Evolutionary conservation across 2,113 vertebrate genomes (phyloP).

Genomic region (Apteryx owenii): DNA sequence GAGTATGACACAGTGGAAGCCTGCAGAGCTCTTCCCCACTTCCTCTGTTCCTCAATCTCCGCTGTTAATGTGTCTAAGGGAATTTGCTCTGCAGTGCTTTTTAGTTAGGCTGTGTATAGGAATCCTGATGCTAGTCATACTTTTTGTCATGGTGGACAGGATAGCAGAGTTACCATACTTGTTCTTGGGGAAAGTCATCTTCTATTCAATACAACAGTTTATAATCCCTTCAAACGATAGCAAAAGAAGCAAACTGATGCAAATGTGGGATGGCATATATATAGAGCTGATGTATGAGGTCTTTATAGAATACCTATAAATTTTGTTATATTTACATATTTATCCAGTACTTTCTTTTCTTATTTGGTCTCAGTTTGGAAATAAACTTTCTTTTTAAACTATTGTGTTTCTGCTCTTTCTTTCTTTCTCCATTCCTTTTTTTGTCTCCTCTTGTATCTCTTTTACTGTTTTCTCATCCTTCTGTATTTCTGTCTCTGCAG

Average conservation of each 20-base stretch:
- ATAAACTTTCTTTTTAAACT: neutral
- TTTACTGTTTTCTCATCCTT: neutral
- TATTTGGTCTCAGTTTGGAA: neutral
- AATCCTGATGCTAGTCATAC: neutral
- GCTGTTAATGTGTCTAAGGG: neutral
- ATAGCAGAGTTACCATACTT: neutral
- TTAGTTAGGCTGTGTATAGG: neutral
- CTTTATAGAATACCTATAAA: neutral
- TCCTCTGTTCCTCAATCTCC: neutral
- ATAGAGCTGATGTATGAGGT: neutral
- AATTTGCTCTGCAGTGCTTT: fast-evolving
- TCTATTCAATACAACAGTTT: neutral
- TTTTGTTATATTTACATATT: neutral
- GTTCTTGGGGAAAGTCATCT: neutral
- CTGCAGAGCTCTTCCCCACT: neutral
- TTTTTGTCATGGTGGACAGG: neutral
- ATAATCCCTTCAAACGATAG: neutral
- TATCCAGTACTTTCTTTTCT: neutral
- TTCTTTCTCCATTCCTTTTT: neutral
- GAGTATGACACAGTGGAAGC: neutral
- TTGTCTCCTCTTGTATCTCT: neutral
- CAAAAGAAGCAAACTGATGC: neutral
- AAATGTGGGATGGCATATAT: neutral
- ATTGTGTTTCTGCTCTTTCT: neutral
- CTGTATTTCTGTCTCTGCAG: neutral